Percentiles rank a stretch among this genome's conserved stretches.
These are phyloP conservation scores for Tenthredo mesomela DNA, from an alignment of 2,888 invertebrate genomes.

Conservation along the genomic window DNA sequence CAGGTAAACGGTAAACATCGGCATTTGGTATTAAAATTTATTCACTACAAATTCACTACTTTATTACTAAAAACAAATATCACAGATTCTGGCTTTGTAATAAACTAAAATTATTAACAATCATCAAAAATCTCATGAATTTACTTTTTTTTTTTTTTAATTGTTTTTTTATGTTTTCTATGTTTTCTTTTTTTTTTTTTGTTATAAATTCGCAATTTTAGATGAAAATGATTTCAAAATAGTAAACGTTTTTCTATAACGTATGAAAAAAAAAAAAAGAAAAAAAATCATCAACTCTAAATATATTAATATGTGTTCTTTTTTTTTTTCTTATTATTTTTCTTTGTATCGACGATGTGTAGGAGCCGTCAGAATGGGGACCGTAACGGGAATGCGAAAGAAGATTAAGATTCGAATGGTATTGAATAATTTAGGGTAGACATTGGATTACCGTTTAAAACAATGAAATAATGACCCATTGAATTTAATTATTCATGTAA, in stretches of 20 bases:
- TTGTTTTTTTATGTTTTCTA: too few relatives aligned
- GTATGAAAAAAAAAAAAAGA: neutral
- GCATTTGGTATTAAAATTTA: constrained; percentile 42
- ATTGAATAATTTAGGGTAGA: constrained; percentile 46
- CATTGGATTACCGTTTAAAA: constrained; percentile 36
- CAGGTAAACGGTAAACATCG: constrained; percentile 65
- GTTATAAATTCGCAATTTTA: neutral
- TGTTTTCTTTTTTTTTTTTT: neutral
- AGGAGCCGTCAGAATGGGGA: constrained; percentile 52
- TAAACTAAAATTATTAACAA: constrained; percentile 3
- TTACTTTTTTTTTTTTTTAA: neutral
- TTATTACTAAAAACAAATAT: neutral
- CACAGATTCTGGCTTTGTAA: neutral
- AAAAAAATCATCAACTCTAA: neutral
- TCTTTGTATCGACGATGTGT: constrained; percentile 3
- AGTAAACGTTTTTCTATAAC: neutral
- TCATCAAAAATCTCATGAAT: neutral
- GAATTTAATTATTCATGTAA: neutral
- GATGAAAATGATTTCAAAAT: neutral
- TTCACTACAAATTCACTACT: neutral
- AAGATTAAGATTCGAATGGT: constrained; percentile 45
- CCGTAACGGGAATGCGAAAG: constrained; percentile 47
- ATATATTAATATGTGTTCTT: neutral
- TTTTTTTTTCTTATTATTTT: constrained; percentile 4
- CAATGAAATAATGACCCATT: constrained; percentile 46